Percentiles rank a stretch among this genome's conserved stretches.
phyloP scores from a whole-genome alignment of 2,113 vertebrate species.

The Nibea albiflora region DNA sequence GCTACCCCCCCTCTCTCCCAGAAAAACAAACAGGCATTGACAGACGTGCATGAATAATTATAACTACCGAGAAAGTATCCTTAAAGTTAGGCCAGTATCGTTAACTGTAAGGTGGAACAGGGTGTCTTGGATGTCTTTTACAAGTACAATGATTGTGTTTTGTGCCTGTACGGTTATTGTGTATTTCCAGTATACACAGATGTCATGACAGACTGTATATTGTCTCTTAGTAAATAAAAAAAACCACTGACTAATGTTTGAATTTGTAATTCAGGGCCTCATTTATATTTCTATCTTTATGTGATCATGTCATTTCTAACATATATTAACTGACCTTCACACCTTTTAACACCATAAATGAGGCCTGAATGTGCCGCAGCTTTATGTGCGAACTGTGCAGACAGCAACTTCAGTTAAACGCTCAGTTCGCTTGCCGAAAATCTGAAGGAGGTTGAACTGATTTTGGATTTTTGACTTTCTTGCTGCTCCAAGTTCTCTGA shows the following conservation, averaged over 20 bases:
- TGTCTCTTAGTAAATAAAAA: constrained; percentile 69
- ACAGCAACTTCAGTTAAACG: background rate
- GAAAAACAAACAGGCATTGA: background rate
- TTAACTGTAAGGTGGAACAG: constrained; percentile 39
- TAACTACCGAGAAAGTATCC: background rate
- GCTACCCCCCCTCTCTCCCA: background rate
- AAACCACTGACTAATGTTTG: constrained; percentile 60
- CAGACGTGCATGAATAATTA: background rate
- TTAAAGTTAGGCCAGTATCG: constrained; percentile 45
- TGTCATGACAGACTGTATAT: constrained; percentile 50
- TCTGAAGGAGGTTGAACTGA: background rate
- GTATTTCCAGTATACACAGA: constrained; percentile 46
- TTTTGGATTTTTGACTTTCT: background rate
- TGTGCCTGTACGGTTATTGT: constrained; percentile 60
- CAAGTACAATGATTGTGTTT: constrained; percentile 52
- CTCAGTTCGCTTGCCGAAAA: background rate
- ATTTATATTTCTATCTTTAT: constrained; percentile 13
- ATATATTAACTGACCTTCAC: background rate
- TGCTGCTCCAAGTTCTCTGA: background rate
- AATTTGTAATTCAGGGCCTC: constrained; percentile 41
- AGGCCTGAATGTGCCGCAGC: constrained; percentile 42
- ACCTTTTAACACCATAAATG: constrained; percentile 10
- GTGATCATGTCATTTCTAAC: background rate
- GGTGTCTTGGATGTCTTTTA: constrained; percentile 57
- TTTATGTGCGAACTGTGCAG: constrained; percentile 3